Evolutionary conservation across 1,140 invertebrate genomes (phyloP).

Genomic region (Aphaenogaster rudis): DNA sequence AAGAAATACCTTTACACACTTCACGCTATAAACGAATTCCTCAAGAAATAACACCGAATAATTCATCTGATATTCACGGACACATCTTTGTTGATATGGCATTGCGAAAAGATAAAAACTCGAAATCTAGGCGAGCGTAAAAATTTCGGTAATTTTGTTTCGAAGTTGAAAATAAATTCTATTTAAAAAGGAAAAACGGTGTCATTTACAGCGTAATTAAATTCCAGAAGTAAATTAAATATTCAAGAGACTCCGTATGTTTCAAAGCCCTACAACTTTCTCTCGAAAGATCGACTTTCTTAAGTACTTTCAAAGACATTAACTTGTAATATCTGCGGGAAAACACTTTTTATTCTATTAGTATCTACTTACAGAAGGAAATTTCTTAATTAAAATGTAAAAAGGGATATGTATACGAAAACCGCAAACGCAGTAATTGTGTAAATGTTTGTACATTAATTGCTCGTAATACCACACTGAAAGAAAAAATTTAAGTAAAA

Average conservation of each 20-base stretch:
- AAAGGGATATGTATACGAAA: not conserved
- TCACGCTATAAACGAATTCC: not conserved
- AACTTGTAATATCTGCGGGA: not conserved
- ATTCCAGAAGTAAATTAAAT: conserved; percentile 1
- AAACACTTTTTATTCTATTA: not conserved
- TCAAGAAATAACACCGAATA: not conserved
- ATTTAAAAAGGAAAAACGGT: not conserved
- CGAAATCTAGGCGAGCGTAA: not conserved
- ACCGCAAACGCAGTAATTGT: not conserved
- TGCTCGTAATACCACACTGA: not conserved
- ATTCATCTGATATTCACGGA: not conserved
- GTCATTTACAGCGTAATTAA: not conserved
- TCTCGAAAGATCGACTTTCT: not conserved
- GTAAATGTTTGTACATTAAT: not conserved
- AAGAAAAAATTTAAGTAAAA: too few relatives aligned
- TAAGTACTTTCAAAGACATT: conserved; percentile 4
- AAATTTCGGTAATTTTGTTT: not conserved
- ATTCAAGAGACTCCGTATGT: not conserved
- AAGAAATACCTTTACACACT: not conserved
- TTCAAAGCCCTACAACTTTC: not conserved
- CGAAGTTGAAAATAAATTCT: not conserved
- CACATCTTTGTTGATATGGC: not conserved
- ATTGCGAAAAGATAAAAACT: not conserved
- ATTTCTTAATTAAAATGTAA: not conserved
- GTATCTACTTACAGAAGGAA: not conserved